Percentiles rank a stretch among this genome's conserved stretches.
Conservation (phyloP, 2,797 vertebrate genomes). For the Spondyliosoma cantharus region DNA sequence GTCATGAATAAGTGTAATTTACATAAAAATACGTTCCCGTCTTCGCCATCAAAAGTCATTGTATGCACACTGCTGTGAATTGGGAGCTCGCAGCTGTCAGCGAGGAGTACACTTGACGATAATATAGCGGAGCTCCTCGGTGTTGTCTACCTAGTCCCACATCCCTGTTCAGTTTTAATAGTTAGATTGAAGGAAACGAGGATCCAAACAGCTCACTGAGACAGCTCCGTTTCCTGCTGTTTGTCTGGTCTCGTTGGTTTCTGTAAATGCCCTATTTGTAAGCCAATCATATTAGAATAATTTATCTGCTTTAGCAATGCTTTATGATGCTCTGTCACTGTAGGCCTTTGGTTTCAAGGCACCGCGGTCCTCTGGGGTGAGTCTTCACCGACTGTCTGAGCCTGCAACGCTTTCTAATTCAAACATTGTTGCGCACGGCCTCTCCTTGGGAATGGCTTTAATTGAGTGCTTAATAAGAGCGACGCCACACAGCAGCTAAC, state of each 20-base stretch:
- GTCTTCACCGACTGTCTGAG: conserved; percentile 65
- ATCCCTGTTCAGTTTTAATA: conserved; percentile 46
- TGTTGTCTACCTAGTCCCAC: conserved; percentile 26
- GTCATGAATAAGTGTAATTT: conserved; percentile 38
- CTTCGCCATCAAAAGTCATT: conserved; percentile 8
- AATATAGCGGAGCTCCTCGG: conserved; percentile 24
- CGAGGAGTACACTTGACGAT: conserved; percentile 25
- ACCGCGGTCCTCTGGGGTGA: conserved; percentile 53
- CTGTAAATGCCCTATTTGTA: conserved; percentile 72
- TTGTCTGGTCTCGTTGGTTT: conserved; percentile 57
- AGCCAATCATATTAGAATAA: conserved; percentile 68
- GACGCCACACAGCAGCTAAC: conserved; percentile 69
- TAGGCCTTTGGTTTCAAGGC: conserved; percentile 55
- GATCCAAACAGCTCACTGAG: conserved; percentile 31
- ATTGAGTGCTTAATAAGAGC: conserved; percentile 83
- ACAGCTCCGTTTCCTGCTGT: conserved; percentile 59
- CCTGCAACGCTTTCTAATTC: conserved; percentile 72
- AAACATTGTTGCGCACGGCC: conserved; percentile 75
- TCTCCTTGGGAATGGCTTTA: conserved; percentile 80
- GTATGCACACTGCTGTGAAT: conserved; percentile 14
- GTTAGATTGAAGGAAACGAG: conserved; percentile 33
- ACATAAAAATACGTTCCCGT: conserved; percentile 15
- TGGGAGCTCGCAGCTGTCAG: conserved; percentile 33
- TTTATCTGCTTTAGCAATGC: conserved; percentile 44
- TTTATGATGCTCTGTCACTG: conserved; percentile 59